Conservation (phyloP, 2,888 invertebrate genomes). For the Ashinkailepas kermadecensis region DNA sequence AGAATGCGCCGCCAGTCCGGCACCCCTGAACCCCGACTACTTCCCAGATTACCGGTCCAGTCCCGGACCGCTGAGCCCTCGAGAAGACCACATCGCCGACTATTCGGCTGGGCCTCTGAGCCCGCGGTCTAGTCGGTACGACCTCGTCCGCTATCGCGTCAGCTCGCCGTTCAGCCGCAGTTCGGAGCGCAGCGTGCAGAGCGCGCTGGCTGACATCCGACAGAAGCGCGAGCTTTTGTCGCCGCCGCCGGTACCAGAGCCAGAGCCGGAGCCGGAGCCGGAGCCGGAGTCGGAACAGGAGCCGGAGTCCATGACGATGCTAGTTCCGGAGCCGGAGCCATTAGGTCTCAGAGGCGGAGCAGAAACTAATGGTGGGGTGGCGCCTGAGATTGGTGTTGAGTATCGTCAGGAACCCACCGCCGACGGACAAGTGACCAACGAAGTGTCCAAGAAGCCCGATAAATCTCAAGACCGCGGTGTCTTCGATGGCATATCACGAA, state of each 20-base stretch:
- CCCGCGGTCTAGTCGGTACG: background rate
- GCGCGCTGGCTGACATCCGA: background rate
- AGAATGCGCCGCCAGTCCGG: too few species aligned
- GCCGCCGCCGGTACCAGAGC: background rate
- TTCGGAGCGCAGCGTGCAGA: constrained; percentile 17
- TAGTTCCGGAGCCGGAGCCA: background rate
- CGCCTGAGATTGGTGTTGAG: too few species aligned
- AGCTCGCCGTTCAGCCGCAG: background rate
- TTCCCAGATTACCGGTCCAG: background rate
- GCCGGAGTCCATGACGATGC: background rate
- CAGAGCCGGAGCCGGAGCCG: background rate
- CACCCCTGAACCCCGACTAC: background rate
- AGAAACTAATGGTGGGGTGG: background rate
- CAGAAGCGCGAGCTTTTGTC: constrained; percentile 3
- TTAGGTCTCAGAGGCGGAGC: background rate
- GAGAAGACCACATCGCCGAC: background rate
- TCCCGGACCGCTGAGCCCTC: background rate
- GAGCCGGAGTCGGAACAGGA: background rate
- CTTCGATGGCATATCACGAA: background rate
- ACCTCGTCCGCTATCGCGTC: background rate
- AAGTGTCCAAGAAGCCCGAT: background rate
- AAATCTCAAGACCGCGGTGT: background rate
- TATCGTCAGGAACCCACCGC: too few species aligned
- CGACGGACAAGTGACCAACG: background rate
- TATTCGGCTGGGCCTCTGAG: background rate